Conservation (phyloP, 1,140 invertebrate species). For the Macrotrachela quadricornifera region DNA sequence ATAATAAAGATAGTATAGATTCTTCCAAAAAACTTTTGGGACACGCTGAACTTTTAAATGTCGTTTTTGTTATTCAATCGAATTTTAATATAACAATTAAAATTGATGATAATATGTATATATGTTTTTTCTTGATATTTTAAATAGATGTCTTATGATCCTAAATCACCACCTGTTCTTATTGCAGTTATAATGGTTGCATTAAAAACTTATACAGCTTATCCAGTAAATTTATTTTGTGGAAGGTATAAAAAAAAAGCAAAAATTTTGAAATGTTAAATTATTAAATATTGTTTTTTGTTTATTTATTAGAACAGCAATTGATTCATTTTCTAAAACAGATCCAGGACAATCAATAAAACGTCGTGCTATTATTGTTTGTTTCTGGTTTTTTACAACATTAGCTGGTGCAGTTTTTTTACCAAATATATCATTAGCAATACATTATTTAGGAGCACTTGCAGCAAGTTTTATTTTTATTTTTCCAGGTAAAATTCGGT, state of each 20-base stretch:
- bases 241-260: constrained; percentile 31
- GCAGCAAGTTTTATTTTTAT: constrained; percentile 46
- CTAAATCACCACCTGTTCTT: constrained; percentile 33
- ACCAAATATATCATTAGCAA: constrained; percentile 44
- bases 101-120: too few relatives aligned
- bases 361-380: constrained; percentile 32
- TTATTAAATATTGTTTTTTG: constrained; percentile 13
- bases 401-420: constrained; percentile 40
- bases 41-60: too few relatives aligned
- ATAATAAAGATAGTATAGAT: too few relatives aligned
- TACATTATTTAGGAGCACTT: constrained; percentile 42
- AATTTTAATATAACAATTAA: too few relatives aligned
- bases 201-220: constrained; percentile 47
- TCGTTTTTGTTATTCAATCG: too few relatives aligned
- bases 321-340: constrained; percentile 14
- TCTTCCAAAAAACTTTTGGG: too few relatives aligned
- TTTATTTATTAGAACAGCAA: constrained; percentile 22
- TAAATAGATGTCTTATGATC: constrained; percentile 31
- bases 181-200: constrained; percentile 41
- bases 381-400: constrained; percentile 39
- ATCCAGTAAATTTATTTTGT: constrained; percentile 49
- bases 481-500: constrained; percentile 37
- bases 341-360: too few relatives aligned
- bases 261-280: neutral
- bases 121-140: too few relatives aligned